Conservation (phyloP, 1,140 invertebrate genomes). For the Dendroctonus valens region DNA sequence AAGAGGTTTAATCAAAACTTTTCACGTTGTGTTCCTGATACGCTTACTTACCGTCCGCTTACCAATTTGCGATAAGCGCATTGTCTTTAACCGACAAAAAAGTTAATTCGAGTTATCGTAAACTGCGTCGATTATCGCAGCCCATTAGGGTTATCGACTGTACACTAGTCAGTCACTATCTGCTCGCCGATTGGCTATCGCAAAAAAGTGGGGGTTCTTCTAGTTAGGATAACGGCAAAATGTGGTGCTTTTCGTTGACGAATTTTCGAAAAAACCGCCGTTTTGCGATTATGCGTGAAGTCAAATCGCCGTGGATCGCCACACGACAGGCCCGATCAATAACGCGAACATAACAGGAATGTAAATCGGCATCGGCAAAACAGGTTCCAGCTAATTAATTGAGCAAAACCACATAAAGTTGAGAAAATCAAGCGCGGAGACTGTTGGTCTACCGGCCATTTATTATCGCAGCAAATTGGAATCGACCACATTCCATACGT, state of each 20-base stretch:
- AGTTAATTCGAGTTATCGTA: slow-evolving; percentile 14
- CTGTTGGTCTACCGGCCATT: no score
- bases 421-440: neutral
- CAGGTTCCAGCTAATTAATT: neutral
- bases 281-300: no score
- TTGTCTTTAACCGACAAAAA: slow-evolving; percentile 10
- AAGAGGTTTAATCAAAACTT: no score
- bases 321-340: no score
- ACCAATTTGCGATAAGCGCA: neutral
- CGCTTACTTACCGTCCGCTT: neutral
- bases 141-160: slow-evolving; percentile 17
- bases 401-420: neutral
- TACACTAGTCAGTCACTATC: slow-evolving; percentile 13
- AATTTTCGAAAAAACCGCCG: no score
- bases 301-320: no score
- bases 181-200: slow-evolving; percentile 7
- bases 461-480: no score
- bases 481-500: no score
- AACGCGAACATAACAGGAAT: no score
- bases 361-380: no score
- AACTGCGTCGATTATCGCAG: slow-evolving; percentile 6
- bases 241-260: neutral
- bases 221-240: slow-evolving; percentile 2
- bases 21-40: no score
- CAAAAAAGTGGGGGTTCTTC: slow-evolving; percentile 6